Conservation (phyloP, 1,140 invertebrate species). For the Zaprionus ornatus region DNA sequence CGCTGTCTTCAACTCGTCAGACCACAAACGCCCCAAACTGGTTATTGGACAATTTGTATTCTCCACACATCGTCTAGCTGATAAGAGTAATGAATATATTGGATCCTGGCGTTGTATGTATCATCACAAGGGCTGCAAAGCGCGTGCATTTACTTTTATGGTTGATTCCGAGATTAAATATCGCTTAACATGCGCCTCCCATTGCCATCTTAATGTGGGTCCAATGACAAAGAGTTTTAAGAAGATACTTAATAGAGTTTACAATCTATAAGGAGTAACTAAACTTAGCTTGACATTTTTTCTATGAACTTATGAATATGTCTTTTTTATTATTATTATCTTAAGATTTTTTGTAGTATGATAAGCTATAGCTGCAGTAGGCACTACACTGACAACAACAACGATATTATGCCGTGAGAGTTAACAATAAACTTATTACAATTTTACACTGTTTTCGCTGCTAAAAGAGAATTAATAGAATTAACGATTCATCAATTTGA, state of each 20-base stretch:
- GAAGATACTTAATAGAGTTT: neutral
- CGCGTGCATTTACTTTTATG: slow-evolving; percentile 46
- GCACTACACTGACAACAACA: neutral
- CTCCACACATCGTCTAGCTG: slow-evolving; percentile 44
- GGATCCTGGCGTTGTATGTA: slow-evolving; percentile 64
- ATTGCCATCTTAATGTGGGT: slow-evolving; percentile 40
- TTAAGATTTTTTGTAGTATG: slow-evolving; percentile 5
- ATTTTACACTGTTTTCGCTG: neutral
- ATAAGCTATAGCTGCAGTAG: neutral
- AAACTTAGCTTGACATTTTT: slow-evolving; percentile 2
- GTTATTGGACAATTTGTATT: slow-evolving; percentile 47
- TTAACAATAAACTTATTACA: slow-evolving; percentile 3
- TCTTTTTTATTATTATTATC: neutral
- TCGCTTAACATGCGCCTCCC: slow-evolving; percentile 46
- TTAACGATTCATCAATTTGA: neutral
- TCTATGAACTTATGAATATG: slow-evolving; percentile 6
- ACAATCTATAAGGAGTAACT: neutral
- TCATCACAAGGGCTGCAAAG: slow-evolving; percentile 58
- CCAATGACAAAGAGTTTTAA: neutral
- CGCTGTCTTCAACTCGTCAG: slow-evolving; percentile 31
- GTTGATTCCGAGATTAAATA: slow-evolving; percentile 55
- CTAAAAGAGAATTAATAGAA: neutral
- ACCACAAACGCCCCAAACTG: slow-evolving; percentile 45
- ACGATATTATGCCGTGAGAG: neutral
- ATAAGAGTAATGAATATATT: slow-evolving; percentile 33